phyloP scores from a whole-genome alignment of 2,113 vertebrate genomes.

The Podocnemis expansa region DNA sequence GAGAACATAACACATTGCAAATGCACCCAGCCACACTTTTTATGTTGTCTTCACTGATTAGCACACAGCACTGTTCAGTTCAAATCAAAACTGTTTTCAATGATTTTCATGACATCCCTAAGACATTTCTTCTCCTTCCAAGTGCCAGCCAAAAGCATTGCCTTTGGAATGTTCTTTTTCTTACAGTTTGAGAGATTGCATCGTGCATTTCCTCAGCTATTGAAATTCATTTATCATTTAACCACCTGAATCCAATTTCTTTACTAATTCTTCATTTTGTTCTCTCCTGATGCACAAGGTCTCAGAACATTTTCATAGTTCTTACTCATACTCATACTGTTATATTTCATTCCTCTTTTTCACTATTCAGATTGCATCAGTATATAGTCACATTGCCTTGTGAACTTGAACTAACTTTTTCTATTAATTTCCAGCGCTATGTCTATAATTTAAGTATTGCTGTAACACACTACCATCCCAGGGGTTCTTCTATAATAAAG shows the following conservation, averaged over 20 bases:
- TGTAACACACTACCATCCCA: neutral
- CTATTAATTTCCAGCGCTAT: neutral
- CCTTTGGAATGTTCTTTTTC: neutral
- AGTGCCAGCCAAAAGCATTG: neutral
- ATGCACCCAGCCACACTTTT: neutral
- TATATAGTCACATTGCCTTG: neutral
- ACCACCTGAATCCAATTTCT: constrained; percentile 10
- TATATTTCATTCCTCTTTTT: neutral
- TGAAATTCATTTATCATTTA: constrained; percentile 6
- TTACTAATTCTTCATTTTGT: constrained; percentile 29
- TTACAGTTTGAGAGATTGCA: neutral
- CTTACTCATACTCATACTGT: neutral
- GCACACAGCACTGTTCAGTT: neutral
- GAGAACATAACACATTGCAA: neutral
- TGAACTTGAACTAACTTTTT: neutral
- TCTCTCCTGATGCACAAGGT: neutral
- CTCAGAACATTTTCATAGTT: neutral
- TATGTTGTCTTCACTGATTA: neutral
- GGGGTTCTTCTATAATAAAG: neutral
- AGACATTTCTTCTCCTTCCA: neutral
- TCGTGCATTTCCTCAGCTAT: neutral
- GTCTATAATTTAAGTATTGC: neutral
- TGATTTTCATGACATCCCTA: neutral
- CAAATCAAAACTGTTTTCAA: neutral
- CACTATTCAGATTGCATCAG: neutral